Conservation (phyloP, 2,797 vertebrate species). For the Phrynocephalus forsythii region DNA sequence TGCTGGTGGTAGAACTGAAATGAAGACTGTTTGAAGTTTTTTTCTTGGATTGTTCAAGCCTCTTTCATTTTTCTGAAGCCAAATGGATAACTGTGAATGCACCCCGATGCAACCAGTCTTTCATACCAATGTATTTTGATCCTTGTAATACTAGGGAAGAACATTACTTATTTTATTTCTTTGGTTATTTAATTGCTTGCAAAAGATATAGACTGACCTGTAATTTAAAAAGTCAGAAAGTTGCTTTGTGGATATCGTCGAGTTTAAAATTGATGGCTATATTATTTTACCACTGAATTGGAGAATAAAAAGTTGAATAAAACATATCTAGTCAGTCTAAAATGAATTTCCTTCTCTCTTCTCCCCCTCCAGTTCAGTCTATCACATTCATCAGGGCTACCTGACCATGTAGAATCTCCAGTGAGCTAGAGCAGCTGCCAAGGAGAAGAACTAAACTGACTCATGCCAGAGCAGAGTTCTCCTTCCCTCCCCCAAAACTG, state of each 20-base stretch:
- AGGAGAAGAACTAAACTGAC: no score
- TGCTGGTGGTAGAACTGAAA: conserved; percentile 21
- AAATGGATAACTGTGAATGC: neutral
- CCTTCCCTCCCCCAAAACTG: no score
- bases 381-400: no score
- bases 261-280: neutral
- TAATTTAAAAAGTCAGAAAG: neutral
- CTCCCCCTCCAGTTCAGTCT: no score
- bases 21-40: conserved; percentile 8
- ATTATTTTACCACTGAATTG: neutral
- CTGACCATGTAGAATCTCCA: no score
- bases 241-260: neutral
- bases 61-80: neutral
- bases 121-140: conserved; percentile 14
- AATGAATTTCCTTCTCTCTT: neutral
- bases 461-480: no score
- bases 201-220: neutral
- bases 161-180: neutral
- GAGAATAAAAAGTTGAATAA: neutral
- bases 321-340: neutral
- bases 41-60: neutral
- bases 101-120: neutral
- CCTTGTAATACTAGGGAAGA: neutral
- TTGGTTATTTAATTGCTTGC: neutral
- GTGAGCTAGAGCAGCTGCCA: no score